Conservation (phyloP, 1,140 invertebrate species). For the Calosoma granatense region DNA sequence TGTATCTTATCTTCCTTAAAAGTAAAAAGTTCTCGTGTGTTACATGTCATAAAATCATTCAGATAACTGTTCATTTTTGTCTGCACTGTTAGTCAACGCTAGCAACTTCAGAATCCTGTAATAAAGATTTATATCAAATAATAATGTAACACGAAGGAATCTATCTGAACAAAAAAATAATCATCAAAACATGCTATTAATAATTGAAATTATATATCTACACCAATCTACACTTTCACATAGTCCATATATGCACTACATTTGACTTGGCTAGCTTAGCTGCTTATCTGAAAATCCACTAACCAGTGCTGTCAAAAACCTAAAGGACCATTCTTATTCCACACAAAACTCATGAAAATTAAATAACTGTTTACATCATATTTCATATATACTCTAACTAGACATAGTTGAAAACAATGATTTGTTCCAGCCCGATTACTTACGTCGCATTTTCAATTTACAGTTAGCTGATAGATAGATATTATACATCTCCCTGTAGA, state of each 20-base stretch:
- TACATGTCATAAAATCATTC: neutral
- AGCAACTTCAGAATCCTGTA: conserved; percentile 3
- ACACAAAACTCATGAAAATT: no score
- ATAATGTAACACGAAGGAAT: neutral
- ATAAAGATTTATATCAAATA: neutral
- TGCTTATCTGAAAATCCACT: neutral
- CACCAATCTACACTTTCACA: neutral
- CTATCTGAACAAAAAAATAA: neutral
- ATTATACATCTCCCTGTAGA: no score
- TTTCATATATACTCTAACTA: no score
- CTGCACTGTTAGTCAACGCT: neutral
- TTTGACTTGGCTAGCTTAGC: neutral
- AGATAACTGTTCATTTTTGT: neutral
- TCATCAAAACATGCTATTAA: neutral
- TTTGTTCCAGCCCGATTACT: no score
- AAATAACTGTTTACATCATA: no score
- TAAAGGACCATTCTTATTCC: no score
- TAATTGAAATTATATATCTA: neutral
- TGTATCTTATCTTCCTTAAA: neutral
- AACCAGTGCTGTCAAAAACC: no score
- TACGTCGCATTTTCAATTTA: no score
- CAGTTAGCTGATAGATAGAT: no score
- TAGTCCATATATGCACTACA: neutral
- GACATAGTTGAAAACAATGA: no score
- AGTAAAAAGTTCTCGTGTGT: neutral